Evolutionary conservation across 2,113 vertebrate species (phyloP), one percentile per base, ranked within the genome.

Genomic region (Indicator indicator): DNA sequence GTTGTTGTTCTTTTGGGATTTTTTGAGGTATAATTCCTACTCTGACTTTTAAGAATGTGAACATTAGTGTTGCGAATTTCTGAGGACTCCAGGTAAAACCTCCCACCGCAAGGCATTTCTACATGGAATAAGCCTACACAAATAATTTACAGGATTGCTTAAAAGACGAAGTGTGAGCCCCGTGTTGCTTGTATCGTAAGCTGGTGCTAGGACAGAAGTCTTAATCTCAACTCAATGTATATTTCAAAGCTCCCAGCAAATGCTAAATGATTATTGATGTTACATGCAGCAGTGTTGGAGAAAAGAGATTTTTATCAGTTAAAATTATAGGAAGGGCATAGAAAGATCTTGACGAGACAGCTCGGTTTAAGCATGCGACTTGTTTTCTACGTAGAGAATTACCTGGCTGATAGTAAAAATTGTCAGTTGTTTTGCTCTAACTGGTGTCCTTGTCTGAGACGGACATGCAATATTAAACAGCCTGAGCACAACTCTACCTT

Each of bases 381-480:
- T 86, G 52, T 77, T 86, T 94, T 69, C 78, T 93, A 30, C 62
- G 40, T 44, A 50, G 40, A 55, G 64, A 65, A 75, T 78, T 70
- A 70, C 58, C 36, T 79, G 28, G 12, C 33, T 86, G 32, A 71
- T 70, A 55, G 67, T 55, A 44, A 64, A 68, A 86, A 23, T 52
- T 30, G 59, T 88, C 76, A 67, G 58, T 89, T 42, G n/a, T 81
- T 82, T 75, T 62, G 36, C 46, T 86, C 24, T 89, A 33, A 55
- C 42, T 46, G 40, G 27, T 54, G 63, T 75, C 59, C 52, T 79
- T 70, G 36, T 77, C 14, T 90, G 42, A 54, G 69, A 46, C 0
- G 1, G 44, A 36, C 27, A 6, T 54, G 36, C 50, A 52, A 12
- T 90, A 78, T 83, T 81, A 72, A 83, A 62, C 27, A 68, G n/a